These are phyloP conservation scores for Ceratotherium simum DNA, from an alignment of 2,113 vertebrate species.

Conservation along the genomic window DNA sequence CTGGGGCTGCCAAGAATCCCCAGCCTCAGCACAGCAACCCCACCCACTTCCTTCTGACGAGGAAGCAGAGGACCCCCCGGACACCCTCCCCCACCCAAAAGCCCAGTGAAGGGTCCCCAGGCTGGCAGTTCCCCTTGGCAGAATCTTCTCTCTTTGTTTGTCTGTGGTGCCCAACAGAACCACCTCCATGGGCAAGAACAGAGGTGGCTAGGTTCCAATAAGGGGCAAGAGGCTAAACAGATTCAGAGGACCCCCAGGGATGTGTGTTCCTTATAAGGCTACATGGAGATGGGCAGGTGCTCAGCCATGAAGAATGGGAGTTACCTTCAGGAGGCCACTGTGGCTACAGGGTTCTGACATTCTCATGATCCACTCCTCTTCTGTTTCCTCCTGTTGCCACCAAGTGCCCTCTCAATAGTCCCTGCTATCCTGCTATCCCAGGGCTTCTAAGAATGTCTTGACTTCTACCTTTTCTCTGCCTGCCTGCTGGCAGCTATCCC, in stretches of 20 bases:
- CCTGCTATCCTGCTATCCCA: neutral
- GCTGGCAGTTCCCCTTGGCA: neutral
- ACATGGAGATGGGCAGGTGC: neutral
- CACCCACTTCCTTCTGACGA: neutral
- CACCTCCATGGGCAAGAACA: neutral
- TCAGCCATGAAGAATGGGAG: neutral
- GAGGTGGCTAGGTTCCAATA: neutral
- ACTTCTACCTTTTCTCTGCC: slow-evolving; percentile 2
- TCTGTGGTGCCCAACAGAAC: neutral
- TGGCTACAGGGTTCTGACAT: neutral
- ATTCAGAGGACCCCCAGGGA: neutral
- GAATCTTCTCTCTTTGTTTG: neutral
- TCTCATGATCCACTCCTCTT: neutral
- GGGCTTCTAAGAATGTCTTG: neutral
- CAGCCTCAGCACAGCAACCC: neutral
- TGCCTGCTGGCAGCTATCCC: neutral
- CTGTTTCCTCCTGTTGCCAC: neutral
- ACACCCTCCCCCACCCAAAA: neutral
- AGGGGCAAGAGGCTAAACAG: neutral
- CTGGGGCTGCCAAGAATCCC: slow-evolving; percentile 29
- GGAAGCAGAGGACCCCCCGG: neutral
- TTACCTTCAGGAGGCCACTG: neutral
- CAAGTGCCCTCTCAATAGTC: neutral
- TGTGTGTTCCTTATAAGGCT: neutral
- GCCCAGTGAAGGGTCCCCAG: neutral